Conservation (phyloP, 2,797 vertebrate species). For the Karalla daura region DNA sequence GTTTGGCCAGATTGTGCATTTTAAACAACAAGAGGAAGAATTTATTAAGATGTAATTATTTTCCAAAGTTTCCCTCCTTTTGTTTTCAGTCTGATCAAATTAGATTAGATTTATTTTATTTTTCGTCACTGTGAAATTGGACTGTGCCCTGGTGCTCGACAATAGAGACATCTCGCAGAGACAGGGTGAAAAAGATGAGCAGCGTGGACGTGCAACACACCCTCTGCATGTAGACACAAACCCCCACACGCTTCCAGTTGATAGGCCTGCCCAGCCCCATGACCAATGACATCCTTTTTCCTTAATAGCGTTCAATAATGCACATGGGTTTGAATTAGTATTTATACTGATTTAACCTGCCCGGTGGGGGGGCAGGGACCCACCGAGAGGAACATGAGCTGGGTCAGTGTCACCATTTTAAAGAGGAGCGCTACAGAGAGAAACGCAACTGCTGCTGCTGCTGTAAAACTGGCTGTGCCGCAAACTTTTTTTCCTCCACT, state of each 20-base stretch:
- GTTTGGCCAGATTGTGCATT: not conserved
- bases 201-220: not conserved
- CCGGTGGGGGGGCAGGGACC: slow-evolving; percentile 12
- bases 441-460: too few species aligned
- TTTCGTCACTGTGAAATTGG: not conserved
- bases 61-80: not conserved
- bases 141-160: not conserved
- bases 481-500: not conserved
- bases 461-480: not conserved
- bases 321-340: slow-evolving; percentile 29
- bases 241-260: not conserved
- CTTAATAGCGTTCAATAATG: slow-evolving; percentile 10
- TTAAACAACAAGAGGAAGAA: not conserved
- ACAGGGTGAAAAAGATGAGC: not conserved
- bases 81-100: not conserved
- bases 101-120: not conserved
- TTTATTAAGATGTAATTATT: not conserved
- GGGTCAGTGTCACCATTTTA: slow-evolving; percentile 17
- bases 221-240: not conserved
- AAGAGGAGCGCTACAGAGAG: slow-evolving; percentile 3
- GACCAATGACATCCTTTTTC: not conserved
- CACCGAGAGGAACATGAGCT: slow-evolving; percentile 11
- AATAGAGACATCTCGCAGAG: not conserved
- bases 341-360: slow-evolving; percentile 37
- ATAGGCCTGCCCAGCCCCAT: not conserved